Percentiles rank a stretch among this genome's conserved stretches.
These are phyloP conservation scores for Heliothis virescens DNA, from an alignment of 1,140 invertebrate species.

Conservation along the genomic window DNA sequence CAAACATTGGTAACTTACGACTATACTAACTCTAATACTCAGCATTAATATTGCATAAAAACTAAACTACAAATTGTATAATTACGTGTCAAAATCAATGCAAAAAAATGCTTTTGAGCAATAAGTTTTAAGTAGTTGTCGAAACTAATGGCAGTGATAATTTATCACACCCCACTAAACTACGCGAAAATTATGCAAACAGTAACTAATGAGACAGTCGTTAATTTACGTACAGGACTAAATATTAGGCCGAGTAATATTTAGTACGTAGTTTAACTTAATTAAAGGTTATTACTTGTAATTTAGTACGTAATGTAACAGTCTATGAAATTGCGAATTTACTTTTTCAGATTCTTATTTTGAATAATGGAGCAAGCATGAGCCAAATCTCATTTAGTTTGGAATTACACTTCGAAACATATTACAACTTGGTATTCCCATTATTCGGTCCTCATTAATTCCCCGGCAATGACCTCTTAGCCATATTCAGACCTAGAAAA, in stretches of 20 bases:
- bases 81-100: conserved; percentile 16
- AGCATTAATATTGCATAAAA: conserved; percentile 32
- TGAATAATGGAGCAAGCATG: too few relatives aligned
- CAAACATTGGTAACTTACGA: conserved; percentile 31
- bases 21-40: neutral
- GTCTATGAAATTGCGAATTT: too few relatives aligned
- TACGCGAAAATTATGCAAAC: conserved; percentile 10
- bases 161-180: conserved; percentile 14
- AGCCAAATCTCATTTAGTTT: too few relatives aligned
- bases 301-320: too few relatives aligned
- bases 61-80: neutral
- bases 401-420: too few relatives aligned
- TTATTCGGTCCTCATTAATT: neutral
- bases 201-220: conserved; percentile 3
- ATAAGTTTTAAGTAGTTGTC: neutral
- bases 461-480: neutral
- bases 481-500: neutral
- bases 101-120: conserved; percentile 30
- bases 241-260: neutral
- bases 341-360: too few relatives aligned
- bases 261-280: neutral
- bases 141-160: conserved; percentile 31
- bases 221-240: neutral
- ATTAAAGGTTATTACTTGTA: neutral
- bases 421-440: neutral